These are phyloP conservation scores for Philotrypesis tridentata DNA, from an alignment of 1,140 invertebrate species.

Conservation along the genomic window DNA sequence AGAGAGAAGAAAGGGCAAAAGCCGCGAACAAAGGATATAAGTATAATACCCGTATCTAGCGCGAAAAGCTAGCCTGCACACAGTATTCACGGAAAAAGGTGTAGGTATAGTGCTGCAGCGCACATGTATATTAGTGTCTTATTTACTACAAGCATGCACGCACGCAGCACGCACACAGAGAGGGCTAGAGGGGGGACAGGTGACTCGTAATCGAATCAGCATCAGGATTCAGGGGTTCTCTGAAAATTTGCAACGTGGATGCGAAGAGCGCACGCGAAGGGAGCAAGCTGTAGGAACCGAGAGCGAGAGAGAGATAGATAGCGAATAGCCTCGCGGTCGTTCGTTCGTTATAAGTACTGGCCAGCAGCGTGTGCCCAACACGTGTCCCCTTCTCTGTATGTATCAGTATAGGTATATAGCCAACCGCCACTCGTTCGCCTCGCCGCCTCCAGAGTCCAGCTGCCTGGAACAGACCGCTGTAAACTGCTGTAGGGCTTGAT, in stretches of 20 bases:
- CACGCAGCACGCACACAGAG: too few relatives aligned
- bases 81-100: too few relatives aligned
- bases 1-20: neutral
- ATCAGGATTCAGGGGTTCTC: too few relatives aligned
- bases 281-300: neutral
- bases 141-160: too few relatives aligned
- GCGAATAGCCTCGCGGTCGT: slow-evolving; percentile 1
- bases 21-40: neutral
- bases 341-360: neutral
- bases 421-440: neutral
- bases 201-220: neutral
- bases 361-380: neutral
- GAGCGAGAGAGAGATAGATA: neutral
- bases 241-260: neutral
- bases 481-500: neutral
- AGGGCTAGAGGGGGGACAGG: too few relatives aligned
- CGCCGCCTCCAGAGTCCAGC: neutral
- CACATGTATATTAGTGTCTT: too few relatives aligned
- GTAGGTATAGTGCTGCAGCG: too few relatives aligned
- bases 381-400: neutral
- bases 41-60: neutral
- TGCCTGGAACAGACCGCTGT: neutral
- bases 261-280: neutral
- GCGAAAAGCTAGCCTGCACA: neutral
- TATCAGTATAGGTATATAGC: neutral